Percentiles rank a stretch among this genome's conserved stretches.
Conservation (phyloP, 2,888 invertebrate genomes). For the Eulithis testata region DNA sequence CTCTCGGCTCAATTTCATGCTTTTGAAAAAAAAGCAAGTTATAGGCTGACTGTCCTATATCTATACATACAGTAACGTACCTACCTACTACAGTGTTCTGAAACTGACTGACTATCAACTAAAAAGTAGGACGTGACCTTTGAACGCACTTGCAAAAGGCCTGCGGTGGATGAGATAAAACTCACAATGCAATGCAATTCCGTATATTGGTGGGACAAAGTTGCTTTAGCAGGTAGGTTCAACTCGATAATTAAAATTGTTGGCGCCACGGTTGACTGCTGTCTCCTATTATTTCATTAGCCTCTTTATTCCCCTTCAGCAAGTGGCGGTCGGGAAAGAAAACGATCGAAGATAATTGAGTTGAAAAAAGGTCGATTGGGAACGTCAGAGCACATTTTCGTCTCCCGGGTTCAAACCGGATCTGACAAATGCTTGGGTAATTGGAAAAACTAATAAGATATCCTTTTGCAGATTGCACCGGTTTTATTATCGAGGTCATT, state of each 20-base stretch:
- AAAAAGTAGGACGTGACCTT: constrained; percentile 39
- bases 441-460: constrained; percentile 10
- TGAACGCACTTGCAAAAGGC: constrained; percentile 29
- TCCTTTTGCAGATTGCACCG: no score
- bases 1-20: no score
- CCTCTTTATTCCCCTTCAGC: constrained; percentile 61
- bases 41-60: neutral
- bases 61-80: neutral
- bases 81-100: neutral
- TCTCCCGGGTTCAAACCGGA: constrained; percentile 22
- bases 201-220: constrained; percentile 12
- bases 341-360: constrained; percentile 67
- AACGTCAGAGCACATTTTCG: constrained; percentile 36
- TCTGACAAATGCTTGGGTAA: constrained; percentile 12
- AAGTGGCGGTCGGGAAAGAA: constrained; percentile 51
- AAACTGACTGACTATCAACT: constrained; percentile 1
- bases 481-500: no score
- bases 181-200: constrained; percentile 33
- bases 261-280: constrained; percentile 48
- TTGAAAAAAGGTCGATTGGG: constrained; percentile 47
- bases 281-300: constrained; percentile 67
- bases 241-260: constrained; percentile 52
- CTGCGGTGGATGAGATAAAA: constrained; percentile 37
- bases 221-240: constrained; percentile 35
- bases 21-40: no score